Conservation (phyloP, 1,140 invertebrate species). For the Mycetomoellerius zeteki region DNA sequence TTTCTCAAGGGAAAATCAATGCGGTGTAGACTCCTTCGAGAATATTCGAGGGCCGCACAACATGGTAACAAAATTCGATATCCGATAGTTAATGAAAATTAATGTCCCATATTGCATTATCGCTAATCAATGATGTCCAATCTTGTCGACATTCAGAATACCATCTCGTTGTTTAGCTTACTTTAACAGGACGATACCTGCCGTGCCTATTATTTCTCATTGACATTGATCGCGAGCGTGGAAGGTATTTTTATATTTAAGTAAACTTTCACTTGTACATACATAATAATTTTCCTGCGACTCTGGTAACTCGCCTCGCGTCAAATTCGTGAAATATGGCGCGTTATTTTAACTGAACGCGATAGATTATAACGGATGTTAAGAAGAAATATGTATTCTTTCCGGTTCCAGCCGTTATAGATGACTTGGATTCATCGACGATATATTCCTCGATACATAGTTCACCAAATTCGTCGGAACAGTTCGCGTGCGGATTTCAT, state of each 20-base stretch:
- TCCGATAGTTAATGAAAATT: conserved; percentile 59
- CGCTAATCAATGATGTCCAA: conserved; percentile 52
- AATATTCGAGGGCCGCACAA: conserved; percentile 9
- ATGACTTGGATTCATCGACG: not conserved
- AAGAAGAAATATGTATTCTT: conserved; percentile 3
- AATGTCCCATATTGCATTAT: conserved; percentile 55
- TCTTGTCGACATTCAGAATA: conserved; percentile 10
- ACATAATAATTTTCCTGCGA: not conserved
- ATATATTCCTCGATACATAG: conserved; percentile 1
- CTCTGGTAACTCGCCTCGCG: not conserved
- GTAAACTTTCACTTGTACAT: not conserved
- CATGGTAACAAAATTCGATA: conserved; percentile 41
- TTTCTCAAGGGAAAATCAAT: conserved; percentile 44
- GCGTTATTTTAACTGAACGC: not conserved
- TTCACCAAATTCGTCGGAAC: not conserved
- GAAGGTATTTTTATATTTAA: conserved; percentile 33
- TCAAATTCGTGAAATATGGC: conserved; percentile 3
- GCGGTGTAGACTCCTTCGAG: conserved; percentile 17
- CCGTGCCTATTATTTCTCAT: conserved; percentile 16
- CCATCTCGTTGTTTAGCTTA: conserved; percentile 28
- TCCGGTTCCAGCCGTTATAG: not conserved
- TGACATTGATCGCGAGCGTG: conserved; percentile 5
- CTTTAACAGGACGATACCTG: not conserved
- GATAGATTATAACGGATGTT: not conserved
- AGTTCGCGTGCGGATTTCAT: conserved; percentile 37